Conservation (phyloP, 1,140 invertebrate species). For the Pseudomyrmex sp. region DNA sequence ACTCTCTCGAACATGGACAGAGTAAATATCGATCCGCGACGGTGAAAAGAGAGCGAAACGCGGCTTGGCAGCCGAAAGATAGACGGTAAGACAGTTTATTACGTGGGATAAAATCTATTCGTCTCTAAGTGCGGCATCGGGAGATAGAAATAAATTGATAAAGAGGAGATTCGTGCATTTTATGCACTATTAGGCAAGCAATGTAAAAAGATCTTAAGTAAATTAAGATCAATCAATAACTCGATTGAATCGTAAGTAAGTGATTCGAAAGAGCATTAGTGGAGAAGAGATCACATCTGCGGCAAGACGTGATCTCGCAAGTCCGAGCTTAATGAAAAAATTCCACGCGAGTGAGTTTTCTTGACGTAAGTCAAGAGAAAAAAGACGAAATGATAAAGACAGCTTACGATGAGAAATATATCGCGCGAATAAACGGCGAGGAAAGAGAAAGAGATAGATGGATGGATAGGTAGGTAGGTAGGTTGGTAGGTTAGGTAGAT, state of each 20-base stretch:
- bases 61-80: neutral
- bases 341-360: neutral
- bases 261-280: neutral
- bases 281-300: neutral
- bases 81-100: constrained; percentile 34
- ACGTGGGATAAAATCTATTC: constrained; percentile 19
- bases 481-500: constrained; percentile 61
- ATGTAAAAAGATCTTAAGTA: constrained; percentile 24
- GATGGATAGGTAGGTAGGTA: constrained; percentile 45
- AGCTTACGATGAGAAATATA: neutral
- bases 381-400: neutral
- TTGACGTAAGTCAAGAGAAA: neutral
- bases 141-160: constrained; percentile 33
- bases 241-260: constrained; percentile 45
- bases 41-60: neutral
- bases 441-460: constrained; percentile 26
- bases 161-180: constrained; percentile 22
- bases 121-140: neutral
- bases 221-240: constrained; percentile 34
- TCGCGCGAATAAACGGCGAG: neutral
- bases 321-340: neutral
- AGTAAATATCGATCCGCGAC: constrained; percentile 20
- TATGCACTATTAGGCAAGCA: neutral
- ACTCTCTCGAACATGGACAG: constrained; percentile 14
- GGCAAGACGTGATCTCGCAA: neutral